Evolutionary conservation across 1,140 invertebrate species (phyloP).

Genomic region (Chymomyza costata): DNA sequence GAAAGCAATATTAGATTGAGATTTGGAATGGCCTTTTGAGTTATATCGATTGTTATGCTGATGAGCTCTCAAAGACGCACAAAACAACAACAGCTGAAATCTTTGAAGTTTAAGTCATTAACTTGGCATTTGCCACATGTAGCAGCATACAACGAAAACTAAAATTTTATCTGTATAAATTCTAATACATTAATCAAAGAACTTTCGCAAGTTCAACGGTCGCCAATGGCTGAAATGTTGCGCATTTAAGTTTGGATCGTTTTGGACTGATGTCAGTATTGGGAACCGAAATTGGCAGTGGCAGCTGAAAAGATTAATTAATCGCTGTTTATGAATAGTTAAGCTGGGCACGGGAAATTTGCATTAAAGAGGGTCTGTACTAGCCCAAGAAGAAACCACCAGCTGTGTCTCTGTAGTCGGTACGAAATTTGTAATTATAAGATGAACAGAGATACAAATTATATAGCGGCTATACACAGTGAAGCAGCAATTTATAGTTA

Average conservation of each 20-base stretch:
- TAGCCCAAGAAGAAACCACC: constrained; percentile 16
- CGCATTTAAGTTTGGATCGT: too few relatives aligned
- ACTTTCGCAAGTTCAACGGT: constrained; percentile 52
- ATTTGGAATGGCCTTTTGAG: too few relatives aligned
- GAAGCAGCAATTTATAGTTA: too few relatives aligned
- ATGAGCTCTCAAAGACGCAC: constrained; percentile 29
- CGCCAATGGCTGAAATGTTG: constrained; percentile 26
- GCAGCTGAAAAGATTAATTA: constrained; percentile 56
- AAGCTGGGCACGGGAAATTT: constrained; percentile 55
- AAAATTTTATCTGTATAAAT: constrained; percentile 40
- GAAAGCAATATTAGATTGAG: too few relatives aligned
- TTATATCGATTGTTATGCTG: constrained; percentile 63
- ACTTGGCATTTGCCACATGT: too few relatives aligned
- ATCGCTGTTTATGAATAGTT: constrained; percentile 3
- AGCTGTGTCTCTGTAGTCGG: constrained; percentile 22
- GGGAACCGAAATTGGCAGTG: too few relatives aligned
- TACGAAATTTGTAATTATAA: constrained; percentile 36
- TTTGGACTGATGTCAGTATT: not conserved
- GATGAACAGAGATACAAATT: constrained; percentile 24
- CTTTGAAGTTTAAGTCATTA: constrained; percentile 17
- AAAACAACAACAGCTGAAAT: constrained; percentile 9
- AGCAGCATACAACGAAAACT: too few relatives aligned
- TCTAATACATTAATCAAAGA: constrained; percentile 46
- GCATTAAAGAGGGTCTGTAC: constrained; percentile 45
- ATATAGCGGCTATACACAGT: constrained; percentile 19